These are phyloP conservation scores for Bombus superbus DNA, from an alignment of 1,140 invertebrate genomes.

Conservation along the genomic window DNA sequence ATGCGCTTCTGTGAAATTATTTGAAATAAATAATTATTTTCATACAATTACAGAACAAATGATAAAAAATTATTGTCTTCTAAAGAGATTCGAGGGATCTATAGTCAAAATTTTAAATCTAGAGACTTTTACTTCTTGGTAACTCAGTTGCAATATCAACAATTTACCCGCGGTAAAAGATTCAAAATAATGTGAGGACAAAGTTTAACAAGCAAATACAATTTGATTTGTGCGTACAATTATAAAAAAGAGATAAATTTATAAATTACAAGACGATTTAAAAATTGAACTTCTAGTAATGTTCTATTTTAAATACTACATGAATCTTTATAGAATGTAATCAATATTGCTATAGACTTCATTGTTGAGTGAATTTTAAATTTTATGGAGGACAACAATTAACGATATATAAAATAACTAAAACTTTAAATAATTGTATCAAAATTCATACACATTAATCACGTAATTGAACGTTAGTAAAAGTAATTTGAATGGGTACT, in stretches of 20 bases:
- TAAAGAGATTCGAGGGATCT: not conserved
- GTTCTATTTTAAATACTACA: not conserved
- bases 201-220: not conserved
- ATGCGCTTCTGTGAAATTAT: not conserved
- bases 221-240: not conserved
- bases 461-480: not conserved
- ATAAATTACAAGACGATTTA: not conserved
- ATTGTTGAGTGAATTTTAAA: not conserved
- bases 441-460: not conserved
- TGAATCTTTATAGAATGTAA: not conserved
- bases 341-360: not conserved
- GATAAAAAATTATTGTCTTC: not conserved
- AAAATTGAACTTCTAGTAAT: not conserved
- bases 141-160: not conserved
- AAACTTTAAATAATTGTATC: not conserved
- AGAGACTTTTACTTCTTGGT: constrained; percentile 8
- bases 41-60: not conserved
- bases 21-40: not conserved
- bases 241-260: not conserved
- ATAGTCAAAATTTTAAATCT: not conserved
- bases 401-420: not conserved
- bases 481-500: not conserved
- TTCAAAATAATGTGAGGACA: not conserved
- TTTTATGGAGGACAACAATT: not conserved
- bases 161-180: not conserved